Evolutionary conservation across 2,797 vertebrate species (phyloP).

Genomic region (Leptatherina wallacei): DNA sequence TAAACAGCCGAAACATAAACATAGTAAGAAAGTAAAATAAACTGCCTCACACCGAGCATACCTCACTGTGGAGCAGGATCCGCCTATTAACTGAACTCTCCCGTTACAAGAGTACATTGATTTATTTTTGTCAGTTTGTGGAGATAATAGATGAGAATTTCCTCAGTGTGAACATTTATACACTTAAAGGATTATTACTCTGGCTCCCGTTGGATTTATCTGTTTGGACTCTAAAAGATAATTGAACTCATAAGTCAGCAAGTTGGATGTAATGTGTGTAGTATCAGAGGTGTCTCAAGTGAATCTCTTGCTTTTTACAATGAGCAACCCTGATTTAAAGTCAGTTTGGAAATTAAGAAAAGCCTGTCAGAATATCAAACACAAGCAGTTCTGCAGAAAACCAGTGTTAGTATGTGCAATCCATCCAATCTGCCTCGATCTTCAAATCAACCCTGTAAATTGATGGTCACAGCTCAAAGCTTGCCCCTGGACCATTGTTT

Average conservation of each 20-base stretch:
- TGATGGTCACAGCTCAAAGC: not conserved
- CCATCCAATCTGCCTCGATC: slow-evolving; percentile 1
- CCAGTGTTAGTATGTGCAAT: slow-evolving; percentile 4
- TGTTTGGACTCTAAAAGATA: slow-evolving; percentile 49
- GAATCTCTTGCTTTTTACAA: slow-evolving; percentile 26
- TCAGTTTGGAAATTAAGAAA: slow-evolving; percentile 26
- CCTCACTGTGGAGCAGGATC: slow-evolving; percentile 8
- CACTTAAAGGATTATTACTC: slow-evolving; percentile 51
- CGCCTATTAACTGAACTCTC: slow-evolving; percentile 38
- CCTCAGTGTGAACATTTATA: slow-evolving; percentile 41
- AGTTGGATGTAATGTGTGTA: slow-evolving; percentile 20
- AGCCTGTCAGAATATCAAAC: slow-evolving; percentile 26
- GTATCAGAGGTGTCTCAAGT: slow-evolving; percentile 29
- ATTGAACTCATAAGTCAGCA: slow-evolving; percentile 64
- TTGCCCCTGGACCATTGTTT: not conserved
- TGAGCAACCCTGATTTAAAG: slow-evolving; percentile 30
- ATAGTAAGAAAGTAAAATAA: slow-evolving; percentile 17
- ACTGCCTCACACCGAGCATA: slow-evolving; percentile 17
- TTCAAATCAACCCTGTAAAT: slow-evolving; percentile 15
- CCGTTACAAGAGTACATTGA: slow-evolving; percentile 28
- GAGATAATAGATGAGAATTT: slow-evolving; percentile 48
- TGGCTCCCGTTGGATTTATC: slow-evolving; percentile 53
- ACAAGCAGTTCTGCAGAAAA: slow-evolving; percentile 15
- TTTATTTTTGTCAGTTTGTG: slow-evolving; percentile 48
- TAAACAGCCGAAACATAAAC: slow-evolving; percentile 15